These are phyloP conservation scores for Astreopora myriophthalma DNA, from an alignment of 64 coral and sea anemone species.

Conservation along the genomic window DNA sequence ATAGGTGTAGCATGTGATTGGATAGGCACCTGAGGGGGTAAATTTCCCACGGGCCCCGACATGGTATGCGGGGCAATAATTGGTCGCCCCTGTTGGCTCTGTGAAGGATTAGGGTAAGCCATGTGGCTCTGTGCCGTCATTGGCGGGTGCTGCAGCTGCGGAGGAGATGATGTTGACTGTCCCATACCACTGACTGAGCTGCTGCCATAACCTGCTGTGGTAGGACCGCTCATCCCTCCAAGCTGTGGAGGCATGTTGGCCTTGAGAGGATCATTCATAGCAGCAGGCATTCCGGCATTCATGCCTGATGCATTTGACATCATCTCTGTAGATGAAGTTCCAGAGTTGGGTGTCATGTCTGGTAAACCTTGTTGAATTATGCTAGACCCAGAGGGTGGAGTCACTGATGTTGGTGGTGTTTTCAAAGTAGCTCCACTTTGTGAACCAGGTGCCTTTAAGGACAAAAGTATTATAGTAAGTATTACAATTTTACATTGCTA, in stretches of 20 bases:
- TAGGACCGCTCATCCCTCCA: slow-evolving; percentile 46
- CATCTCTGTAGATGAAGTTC: not conserved
- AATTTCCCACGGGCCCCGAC: slow-evolving; percentile 49
- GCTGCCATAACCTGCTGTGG: slow-evolving; percentile 22
- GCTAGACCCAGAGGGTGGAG: slow-evolving; percentile 3
- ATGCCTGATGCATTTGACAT: slow-evolving; percentile 48
- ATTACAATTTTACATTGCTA: not conserved
- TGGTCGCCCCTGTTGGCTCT: slow-evolving; percentile 48
- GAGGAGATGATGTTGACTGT: slow-evolving; percentile 53
- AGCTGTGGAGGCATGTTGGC: slow-evolving; percentile 26
- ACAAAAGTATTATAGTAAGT: not conserved
- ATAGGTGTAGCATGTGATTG: slow-evolving; percentile 64
- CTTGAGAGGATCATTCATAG: not conserved
- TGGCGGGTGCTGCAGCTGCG: slow-evolving; percentile 78
- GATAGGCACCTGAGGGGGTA: slow-evolving; percentile 75
- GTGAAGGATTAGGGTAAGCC: slow-evolving; percentile 58
- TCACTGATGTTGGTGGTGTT: slow-evolving; percentile 9
- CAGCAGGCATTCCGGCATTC: slow-evolving; percentile 37
- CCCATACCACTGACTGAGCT: slow-evolving; percentile 56
- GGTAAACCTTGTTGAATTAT: slow-evolving; percentile 9
- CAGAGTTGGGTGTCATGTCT: slow-evolving; percentile 20
- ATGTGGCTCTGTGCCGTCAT: slow-evolving; percentile 75
- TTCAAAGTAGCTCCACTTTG: slow-evolving; percentile 16
- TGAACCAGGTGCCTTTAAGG: slow-evolving; percentile 7
- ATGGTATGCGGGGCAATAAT: slow-evolving; percentile 45